Base-by-base conservation (phyloP, 1,140 invertebrate genomes). In the Drosophila prosaltans region DNA sequence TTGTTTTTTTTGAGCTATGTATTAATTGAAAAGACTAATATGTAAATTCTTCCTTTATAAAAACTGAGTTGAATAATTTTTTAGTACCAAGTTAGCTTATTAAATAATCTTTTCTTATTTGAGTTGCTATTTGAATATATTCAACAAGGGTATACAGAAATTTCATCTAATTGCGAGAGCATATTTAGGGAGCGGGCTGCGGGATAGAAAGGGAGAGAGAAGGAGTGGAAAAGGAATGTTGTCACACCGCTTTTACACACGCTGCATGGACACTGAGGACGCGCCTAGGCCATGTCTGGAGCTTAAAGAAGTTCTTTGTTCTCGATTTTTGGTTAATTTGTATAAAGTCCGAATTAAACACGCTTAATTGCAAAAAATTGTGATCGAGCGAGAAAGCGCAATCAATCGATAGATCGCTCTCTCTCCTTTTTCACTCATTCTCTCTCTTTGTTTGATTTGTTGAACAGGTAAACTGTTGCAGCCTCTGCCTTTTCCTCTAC, bases 271-370 rank as follows among this genome's bases (percentile, higher is more conserved):
- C 41, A 67, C 28, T 32, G 7, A 26, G 51, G 9, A 55, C 6
- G 58, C 11, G 41, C 76, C 76, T 65, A 67, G 65, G 73, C 68
- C 74, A 72, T 73, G 77, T 55, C n/a, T 43, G 32, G 32, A 16
- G 61, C 60, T 41, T 26, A 16, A 16, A 16, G 16, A 26, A 32
- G 8, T 26, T 51, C 11, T 77, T 54, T 81, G 61, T 76, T 65
- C 67, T 80, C 68, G 83, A 78, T 83, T 88, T 51, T 85, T 69
- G 88, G 76, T 86, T 86, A 86, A 86, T 86, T 86, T 86, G 83
- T 88, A 83, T 86, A 86, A 86, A 86, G 86, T 73, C 84, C 83
- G 83, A 86, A 86, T 86, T 86, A 86, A 86, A 83, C 83, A 86
- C 83, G 83, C 83, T 86, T 86, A 86, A 88, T 86, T 88, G 83